Percentiles rank a stretch among this genome's conserved stretches.
phyloP scores from a whole-genome alignment of 2,888 invertebrate species.

The Sesia apiformis region DNA sequence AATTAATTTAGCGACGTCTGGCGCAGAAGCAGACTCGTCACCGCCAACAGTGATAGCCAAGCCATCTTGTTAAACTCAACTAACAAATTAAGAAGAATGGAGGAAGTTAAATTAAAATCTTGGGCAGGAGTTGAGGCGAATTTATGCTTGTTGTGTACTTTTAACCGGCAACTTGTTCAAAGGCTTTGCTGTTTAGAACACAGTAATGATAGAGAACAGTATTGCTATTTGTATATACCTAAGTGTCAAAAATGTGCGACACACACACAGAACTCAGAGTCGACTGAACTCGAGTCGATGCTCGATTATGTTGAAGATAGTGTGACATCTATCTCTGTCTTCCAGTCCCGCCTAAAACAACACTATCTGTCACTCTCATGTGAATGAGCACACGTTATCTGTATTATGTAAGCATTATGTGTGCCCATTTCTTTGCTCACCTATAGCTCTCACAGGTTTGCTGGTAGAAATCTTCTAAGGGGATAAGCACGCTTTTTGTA shows the following conservation, averaged over 20 bases:
- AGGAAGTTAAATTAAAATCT: constrained; percentile 69
- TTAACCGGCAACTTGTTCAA: constrained; percentile 11
- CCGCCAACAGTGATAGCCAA: background rate
- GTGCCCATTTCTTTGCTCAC: too few species aligned
- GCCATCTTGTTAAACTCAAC: constrained; percentile 30
- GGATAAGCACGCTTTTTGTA: too few species aligned
- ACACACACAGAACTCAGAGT: background rate
- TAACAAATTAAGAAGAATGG: constrained; percentile 70
- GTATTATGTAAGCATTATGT: too few species aligned
- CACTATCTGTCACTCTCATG: too few species aligned
- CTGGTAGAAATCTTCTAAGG: too few species aligned
- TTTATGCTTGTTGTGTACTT: constrained; percentile 55
- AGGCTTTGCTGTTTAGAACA: constrained; percentile 3
- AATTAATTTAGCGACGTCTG: background rate
- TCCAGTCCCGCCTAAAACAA: too few species aligned
- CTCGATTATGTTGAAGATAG: background rate
- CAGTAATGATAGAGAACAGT: background rate
- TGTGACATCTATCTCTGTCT: too few species aligned
- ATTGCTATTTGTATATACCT: too few species aligned
- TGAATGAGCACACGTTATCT: too few species aligned
- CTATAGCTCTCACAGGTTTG: too few species aligned
- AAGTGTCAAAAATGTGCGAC: background rate
- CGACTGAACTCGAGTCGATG: background rate
- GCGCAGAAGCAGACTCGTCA: background rate
- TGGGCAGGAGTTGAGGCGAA: constrained; percentile 31